phyloP scores from a whole-genome alignment of 1,140 invertebrate genomes.

The Caenorhabditis briggsae region DNA sequence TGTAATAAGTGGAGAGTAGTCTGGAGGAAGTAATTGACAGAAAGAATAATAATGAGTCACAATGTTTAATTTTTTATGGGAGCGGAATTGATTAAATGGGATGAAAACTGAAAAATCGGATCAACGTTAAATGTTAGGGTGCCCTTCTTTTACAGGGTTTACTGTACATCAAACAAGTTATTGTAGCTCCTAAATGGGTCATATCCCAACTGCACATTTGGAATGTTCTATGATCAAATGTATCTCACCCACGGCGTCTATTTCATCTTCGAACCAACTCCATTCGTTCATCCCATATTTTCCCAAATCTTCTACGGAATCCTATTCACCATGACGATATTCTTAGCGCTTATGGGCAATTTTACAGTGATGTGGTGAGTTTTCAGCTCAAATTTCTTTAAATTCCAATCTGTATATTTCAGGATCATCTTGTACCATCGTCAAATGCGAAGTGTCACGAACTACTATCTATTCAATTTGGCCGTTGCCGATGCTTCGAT shows the following conservation, averaged over 20 bases:
- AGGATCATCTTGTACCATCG: constrained; percentile 76
- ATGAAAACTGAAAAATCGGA: no score
- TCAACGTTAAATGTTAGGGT: no score
- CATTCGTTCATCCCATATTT: constrained; percentile 46
- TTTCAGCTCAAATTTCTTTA: neutral
- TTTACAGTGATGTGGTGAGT: constrained; percentile 71
- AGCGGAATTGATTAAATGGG: no score
- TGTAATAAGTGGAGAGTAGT: neutral
- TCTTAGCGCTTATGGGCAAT: constrained; percentile 69
- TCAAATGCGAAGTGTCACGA: constrained; percentile 75
- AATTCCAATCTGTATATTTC: neutral
- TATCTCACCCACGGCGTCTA: neutral
- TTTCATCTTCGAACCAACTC: constrained; percentile 41
- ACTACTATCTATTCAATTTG: constrained; percentile 74
- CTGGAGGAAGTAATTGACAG: no score
- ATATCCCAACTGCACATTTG: constrained; percentile 9
- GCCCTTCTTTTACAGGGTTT: neutral
- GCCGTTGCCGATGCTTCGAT: constrained; percentile 72
- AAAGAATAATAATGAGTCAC: no score
- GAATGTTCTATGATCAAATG: constrained; percentile 28
- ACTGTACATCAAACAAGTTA: neutral
- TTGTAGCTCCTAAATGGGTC: constrained; percentile 19
- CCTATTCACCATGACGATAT: constrained; percentile 68
- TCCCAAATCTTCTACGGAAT: constrained; percentile 70
- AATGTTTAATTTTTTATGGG: no score